Evolutionary conservation across 2,888 invertebrate genomes (phyloP).

Genomic region (Lepidochitona cinerea): DNA sequence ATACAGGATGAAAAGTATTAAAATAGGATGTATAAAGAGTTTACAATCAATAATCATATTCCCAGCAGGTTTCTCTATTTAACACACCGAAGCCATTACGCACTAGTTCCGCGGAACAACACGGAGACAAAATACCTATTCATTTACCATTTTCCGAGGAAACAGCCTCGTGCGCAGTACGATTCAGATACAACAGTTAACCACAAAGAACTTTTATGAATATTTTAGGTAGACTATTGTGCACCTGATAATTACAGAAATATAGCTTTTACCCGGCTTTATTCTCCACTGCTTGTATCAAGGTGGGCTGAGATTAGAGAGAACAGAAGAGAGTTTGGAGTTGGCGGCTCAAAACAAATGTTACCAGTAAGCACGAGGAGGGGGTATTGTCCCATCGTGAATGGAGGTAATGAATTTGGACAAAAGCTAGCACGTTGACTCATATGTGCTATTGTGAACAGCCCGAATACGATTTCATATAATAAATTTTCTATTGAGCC

Average conservation of each 20-base stretch:
- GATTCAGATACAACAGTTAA: background rate
- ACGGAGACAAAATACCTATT: background rate
- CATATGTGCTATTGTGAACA: background rate
- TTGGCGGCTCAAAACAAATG: conserved; percentile 3
- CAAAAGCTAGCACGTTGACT: conserved; percentile 4
- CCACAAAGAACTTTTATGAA: background rate
- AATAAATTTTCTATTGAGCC: conserved; percentile 3
- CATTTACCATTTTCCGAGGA: background rate
- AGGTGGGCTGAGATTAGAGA: background rate
- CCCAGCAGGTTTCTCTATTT: too few species aligned
- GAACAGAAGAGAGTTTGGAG: background rate
- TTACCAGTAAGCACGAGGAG: background rate
- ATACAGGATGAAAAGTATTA: too few species aligned
- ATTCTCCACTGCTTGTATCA: background rate
- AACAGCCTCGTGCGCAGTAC: background rate
- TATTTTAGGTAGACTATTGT: background rate
- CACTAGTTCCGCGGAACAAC: background rate
- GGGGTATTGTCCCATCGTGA: background rate
- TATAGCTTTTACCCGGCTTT: background rate
- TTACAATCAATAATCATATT: too few species aligned
- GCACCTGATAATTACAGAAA: background rate
- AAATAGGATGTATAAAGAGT: too few species aligned
- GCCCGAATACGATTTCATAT: background rate
- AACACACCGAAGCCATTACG: background rate
- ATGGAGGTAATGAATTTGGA: conserved; percentile 1